These are phyloP conservation scores for Azorinus chamasolen DNA, from an alignment of 2,888 invertebrate species.

Conservation along the genomic window DNA sequence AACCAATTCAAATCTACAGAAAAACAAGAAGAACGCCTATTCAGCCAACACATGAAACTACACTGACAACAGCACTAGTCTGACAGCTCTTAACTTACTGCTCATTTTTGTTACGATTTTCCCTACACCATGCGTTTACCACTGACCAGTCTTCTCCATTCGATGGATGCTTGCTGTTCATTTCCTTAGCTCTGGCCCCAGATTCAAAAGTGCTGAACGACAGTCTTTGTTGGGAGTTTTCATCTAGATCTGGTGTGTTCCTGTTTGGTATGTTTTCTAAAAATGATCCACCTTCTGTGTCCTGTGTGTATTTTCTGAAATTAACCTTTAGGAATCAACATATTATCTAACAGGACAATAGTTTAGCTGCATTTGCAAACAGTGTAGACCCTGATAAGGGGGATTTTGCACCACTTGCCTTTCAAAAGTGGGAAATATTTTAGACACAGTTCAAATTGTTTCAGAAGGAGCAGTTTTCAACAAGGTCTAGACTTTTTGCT, in stretches of 20 bases:
- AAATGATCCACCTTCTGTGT: constrained; percentile 52
- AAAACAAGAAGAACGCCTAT: no score
- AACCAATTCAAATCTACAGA: no score
- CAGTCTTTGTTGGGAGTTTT: constrained; percentile 36
- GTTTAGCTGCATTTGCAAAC: no score
- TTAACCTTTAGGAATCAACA: neutral
- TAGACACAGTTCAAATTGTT: no score
- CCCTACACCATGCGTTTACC: constrained; percentile 66
- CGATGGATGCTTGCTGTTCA: constrained; percentile 15
- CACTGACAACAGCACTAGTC: neutral
- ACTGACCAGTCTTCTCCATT: constrained; percentile 61
- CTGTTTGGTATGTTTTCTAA: constrained; percentile 39
- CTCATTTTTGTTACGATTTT: constrained; percentile 47
- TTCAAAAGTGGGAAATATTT: no score
- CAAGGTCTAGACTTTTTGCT: no score
- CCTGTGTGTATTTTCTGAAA: constrained; percentile 30
- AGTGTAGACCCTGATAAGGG: no score
- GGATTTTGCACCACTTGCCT: no score
- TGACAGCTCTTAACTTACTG: constrained; percentile 37
- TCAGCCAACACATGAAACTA: no score
- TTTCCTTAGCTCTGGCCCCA: neutral
- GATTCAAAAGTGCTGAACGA: neutral
- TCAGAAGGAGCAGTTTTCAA: no score
- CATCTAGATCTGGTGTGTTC: constrained; percentile 8
- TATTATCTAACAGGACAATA: no score